Base-by-base conservation (phyloP, 37 sponge, comb jelly and placozoan species). In the Dysidea cf. avara region DNA sequence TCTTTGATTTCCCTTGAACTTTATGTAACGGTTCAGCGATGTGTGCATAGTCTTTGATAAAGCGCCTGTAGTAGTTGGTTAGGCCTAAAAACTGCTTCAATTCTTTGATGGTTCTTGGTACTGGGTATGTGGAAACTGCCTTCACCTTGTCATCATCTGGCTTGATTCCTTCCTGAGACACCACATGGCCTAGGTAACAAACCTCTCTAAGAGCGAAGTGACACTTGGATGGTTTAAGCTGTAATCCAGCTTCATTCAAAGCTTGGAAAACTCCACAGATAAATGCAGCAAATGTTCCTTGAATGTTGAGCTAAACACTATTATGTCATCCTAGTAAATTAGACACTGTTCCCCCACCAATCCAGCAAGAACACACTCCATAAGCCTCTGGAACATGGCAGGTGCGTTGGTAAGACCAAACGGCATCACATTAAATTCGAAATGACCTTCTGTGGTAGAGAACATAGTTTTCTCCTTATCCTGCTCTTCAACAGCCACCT, bases 21-120 rank as follows among this genome's bases (percentile, higher is more conserved):
- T 37, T 26, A 34, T 75, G 32, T 40, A 75, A 34, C 18, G 76
- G 75, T 28, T 67, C 36, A 24, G 73, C 73, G 18, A 57, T 72
- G 26, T 25, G 36, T 39, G 73, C 54, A n/a, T 49, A 63, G 24
- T 52, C 40, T 25, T 35, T 35, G 18, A 75, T 75, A 34, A 63
- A 75, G 47, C 60, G 35, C 7, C 79, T 53, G 58, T 78, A 78
- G 56, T 52, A 78, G 72, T 78, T 78, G 29, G 59, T 33, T 29
- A 43, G 21, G 9, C 69, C 68, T 1, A 72, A 22, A 34, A 72
- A 78, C 9, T 58, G 24, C 35, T 76, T 69, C 18, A 78, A 43
- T 53, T 72, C 55, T 34, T 49, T 78, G 17, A 71, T 17, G 22
- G 38, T 22, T 5, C 24, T 47, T 21, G 79, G 79, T 22, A 21